These are phyloP conservation scores for Phrynocephalus guinanensis DNA, from an alignment of 2,797 vertebrate genomes.

Conservation along the genomic window DNA sequence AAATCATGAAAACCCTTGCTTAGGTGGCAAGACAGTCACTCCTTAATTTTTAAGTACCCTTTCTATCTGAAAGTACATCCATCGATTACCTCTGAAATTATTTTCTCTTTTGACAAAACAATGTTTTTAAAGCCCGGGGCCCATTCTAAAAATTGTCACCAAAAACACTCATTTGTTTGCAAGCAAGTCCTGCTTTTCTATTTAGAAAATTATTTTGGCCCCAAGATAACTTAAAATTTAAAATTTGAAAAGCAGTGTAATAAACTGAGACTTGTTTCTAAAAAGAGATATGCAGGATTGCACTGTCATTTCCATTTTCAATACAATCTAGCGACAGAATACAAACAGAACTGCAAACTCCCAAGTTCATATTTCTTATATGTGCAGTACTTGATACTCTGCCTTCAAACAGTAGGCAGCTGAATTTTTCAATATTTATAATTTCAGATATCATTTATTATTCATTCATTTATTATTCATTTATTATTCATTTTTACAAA, in stretches of 20 bases:
- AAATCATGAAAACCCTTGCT: too few relatives aligned
- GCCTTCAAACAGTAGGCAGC: neutral
- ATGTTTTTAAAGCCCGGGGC: too few relatives aligned
- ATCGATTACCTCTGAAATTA: too few relatives aligned
- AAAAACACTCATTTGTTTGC: too few relatives aligned
- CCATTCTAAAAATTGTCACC: too few relatives aligned
- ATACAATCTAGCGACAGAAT: neutral
- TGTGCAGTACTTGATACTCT: neutral
- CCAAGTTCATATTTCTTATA: neutral
- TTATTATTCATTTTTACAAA: neutral
- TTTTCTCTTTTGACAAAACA: too few relatives aligned
- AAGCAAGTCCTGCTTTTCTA: too few relatives aligned
- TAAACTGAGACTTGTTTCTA: neutral
- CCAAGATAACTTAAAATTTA: conserved; percentile 3
- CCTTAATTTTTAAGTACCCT: too few relatives aligned
- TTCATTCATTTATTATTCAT: too few relatives aligned
- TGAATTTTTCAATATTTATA: neutral
- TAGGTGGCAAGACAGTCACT: too few relatives aligned
- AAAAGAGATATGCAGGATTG: neutral
- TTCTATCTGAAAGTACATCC: too few relatives aligned
- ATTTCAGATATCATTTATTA: neutral
- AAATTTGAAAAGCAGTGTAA: neutral
- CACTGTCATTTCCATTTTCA: neutral
- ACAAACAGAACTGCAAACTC: neutral
- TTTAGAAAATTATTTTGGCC: too few relatives aligned